A percentile compares a stretch with the other conserved stretches of the same genome.
Conservation (phyloP, 2,797 vertebrate species). For the Chelmon rostratus region DNA sequence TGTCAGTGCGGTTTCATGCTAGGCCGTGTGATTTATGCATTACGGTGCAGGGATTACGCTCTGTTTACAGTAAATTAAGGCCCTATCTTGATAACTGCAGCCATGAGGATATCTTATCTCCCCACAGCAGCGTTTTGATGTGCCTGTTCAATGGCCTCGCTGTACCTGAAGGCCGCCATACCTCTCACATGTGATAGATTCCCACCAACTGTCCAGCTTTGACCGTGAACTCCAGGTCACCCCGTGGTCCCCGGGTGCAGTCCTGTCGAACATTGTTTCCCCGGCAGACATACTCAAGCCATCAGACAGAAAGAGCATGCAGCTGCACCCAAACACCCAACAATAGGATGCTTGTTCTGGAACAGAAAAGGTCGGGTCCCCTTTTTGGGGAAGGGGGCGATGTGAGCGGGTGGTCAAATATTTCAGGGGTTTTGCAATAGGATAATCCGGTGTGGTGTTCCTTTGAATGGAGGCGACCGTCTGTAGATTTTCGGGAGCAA, state of each 20-base stretch:
- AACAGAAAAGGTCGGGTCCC: conserved; percentile 61
- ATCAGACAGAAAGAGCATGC: conserved; percentile 75
- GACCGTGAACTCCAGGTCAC: conserved; percentile 72
- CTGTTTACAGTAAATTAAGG: conserved; percentile 66
- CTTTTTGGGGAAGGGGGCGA: conserved; percentile 54
- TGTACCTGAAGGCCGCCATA: conserved; percentile 60
- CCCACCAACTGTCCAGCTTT: conserved; percentile 61
- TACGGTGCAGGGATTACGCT: conserved; percentile 12
- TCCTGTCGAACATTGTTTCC: conserved; percentile 75
- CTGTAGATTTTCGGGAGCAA: background rate
- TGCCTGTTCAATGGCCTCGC: conserved; percentile 35
- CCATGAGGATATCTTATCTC: conserved; percentile 59
- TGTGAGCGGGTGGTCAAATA: conserved; percentile 70
- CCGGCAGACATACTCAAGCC: conserved; percentile 69
- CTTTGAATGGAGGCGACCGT: conserved; percentile 42
- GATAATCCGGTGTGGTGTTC: conserved; percentile 73
- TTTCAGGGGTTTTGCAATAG: conserved; percentile 65
- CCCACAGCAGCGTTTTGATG: conserved; percentile 32
- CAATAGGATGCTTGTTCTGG: conserved; percentile 84
- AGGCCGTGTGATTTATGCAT: conserved; percentile 52
- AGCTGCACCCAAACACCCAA: conserved; percentile 84
- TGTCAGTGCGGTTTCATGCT: conserved; percentile 30
- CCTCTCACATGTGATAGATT: conserved; percentile 62
- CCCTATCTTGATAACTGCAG: conserved; percentile 57
- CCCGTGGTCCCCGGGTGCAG: conserved; percentile 41